Percentiles rank a stretch among this genome's conserved stretches.
Evolutionary conservation across 2,797 vertebrate species (phyloP).

Genomic region (Danio jaintianensis): DNA sequence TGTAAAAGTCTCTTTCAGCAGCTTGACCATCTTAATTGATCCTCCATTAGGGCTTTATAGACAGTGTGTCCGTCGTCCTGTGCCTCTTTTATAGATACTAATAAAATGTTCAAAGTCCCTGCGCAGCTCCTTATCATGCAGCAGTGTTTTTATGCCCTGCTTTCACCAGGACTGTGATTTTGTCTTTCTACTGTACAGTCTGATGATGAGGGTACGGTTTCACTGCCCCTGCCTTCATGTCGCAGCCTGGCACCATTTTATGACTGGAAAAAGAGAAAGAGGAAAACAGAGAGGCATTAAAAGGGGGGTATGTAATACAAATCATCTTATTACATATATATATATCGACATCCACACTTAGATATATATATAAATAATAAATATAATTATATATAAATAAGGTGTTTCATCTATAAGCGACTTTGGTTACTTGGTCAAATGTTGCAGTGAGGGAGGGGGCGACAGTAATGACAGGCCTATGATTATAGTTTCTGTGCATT

Average conservation of each 20-base stretch:
- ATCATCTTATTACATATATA: conserved; percentile 51
- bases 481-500: background rate
- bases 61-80: conserved; percentile 60
- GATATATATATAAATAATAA: no score
- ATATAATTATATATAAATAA: background rate
- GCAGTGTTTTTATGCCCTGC: conserved; percentile 56
- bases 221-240: conserved; percentile 53
- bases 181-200: conserved; percentile 58
- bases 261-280: conserved; percentile 54
- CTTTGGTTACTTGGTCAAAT: background rate
- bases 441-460: background rate
- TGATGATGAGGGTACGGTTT: conserved; percentile 56
- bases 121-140: conserved; percentile 61
- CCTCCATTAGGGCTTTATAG: conserved; percentile 67
- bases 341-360: no score
- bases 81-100: conserved; percentile 61
- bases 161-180: conserved; percentile 44
- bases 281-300: conserved; percentile 56
- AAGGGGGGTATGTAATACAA: no score
- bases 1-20: conserved; percentile 58
- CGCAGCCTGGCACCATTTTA: conserved; percentile 59
- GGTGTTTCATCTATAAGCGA: background rate
- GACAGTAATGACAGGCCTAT: conserved; percentile 6
- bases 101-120: conserved; percentile 65
- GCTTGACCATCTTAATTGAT: conserved; percentile 67